Base-by-base conservation (phyloP, 2,888 invertebrate species). In the Endotricha flammealis region DNA sequence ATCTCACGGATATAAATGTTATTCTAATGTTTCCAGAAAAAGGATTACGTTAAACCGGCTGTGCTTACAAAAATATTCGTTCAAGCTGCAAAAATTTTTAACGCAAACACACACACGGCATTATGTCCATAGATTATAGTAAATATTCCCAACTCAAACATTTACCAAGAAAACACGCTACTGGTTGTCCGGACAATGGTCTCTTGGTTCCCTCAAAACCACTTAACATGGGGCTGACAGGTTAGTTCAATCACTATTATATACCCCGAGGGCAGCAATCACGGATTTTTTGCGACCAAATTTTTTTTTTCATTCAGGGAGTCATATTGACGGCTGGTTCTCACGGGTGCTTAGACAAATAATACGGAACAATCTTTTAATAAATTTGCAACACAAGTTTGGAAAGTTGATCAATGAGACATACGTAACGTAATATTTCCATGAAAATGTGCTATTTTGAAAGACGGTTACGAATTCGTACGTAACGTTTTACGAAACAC, bases 181-280 rank as follows among this genome's bases (percentile, higher is more conserved):
- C 83, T 73, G 82, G 76, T 67, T 72, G 62, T 63, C 61, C 71
- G 75, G 63, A 85, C 83, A 85, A 85, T 79, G 55, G 74, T 44
- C 49, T 56, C 60, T 65, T 69, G 70, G 73, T 77, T 67, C 80
- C 75, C 74, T 80, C 77, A 69, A 81, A 81, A 80, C 75, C 81
- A 80, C 83, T 83, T 85, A 86, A 86, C 86, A 79, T 85, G 86
- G 86, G 85, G 66, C 79, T 86, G 86, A 86, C 86, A 86, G 86
- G 85, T 85, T 82, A 79, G 80, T 83, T 83, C 82, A 80, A 80
- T 81, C 78, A 81, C 79, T 78, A 79, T 79, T 79, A 80, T 76
- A 71, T 70, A 65, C 72, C 82, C 69, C 63, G 67, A 56, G 75
- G 81, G 82, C 54, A 67, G 66, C 74, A 73, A 80, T 80, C 73